Conservation (phyloP, 2,888 invertebrate species). For the Entomobrya proxima region DNA sequence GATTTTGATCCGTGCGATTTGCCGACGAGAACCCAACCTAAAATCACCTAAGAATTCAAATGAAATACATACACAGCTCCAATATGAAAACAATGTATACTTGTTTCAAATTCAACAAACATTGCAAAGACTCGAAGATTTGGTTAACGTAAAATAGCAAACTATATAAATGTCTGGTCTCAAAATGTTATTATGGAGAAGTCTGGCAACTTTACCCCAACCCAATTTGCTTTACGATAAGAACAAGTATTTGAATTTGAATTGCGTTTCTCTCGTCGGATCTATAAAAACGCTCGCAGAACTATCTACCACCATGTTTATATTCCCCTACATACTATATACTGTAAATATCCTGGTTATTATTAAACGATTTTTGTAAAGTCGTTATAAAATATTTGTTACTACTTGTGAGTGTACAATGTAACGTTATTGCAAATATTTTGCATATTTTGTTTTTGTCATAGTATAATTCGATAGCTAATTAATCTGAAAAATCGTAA, state of each 20-base stretch:
- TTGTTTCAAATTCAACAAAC: conserved; percentile 17
- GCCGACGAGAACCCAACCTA: conserved; percentile 63
- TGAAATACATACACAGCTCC: background rate
- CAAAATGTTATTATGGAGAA: background rate
- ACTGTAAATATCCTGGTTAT: background rate
- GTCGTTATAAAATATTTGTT: background rate
- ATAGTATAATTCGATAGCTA: background rate
- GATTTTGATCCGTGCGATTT: conserved; percentile 73
- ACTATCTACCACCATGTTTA: background rate
- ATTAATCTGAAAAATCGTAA: background rate
- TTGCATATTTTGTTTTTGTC: background rate
- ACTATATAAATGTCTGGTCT: background rate
- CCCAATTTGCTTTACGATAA: conserved; percentile 18
- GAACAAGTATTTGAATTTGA: background rate
- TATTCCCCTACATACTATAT: background rate
- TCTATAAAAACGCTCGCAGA: background rate
- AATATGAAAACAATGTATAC: conserved; percentile 33
- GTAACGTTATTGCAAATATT: background rate
- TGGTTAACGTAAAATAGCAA: conserved; percentile 5
- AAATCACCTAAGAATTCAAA: background rate
- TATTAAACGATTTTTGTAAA: background rate
- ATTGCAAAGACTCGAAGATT: conserved; percentile 15
- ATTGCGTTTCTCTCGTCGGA: conserved; percentile 47
- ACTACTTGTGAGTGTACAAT: background rate
- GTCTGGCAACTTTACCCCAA: background rate